Base-by-base conservation (phyloP, 2,888 invertebrate species). In the Pomacea canaliculata region DNA sequence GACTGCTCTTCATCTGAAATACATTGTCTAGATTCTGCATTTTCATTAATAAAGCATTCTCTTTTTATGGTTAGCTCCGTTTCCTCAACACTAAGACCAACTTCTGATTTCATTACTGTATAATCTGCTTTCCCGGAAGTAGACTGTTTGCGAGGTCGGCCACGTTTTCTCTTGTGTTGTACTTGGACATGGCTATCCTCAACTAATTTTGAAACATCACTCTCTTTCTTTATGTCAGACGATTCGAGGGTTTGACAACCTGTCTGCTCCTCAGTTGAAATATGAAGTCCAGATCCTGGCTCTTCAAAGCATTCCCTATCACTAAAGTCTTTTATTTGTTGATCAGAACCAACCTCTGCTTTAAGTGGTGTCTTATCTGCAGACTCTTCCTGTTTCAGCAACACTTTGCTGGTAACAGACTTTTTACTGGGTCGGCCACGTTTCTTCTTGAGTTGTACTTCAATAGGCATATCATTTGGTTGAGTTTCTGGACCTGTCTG, bases 381-480 rank as follows among this genome's bases (percentile, higher is more conserved):
- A 59, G 66, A 46, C n/a, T 59, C 19, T 63, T 63, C 49, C 18
- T 60, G 27, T 27, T 23, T 63, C 51, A 56, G 10, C 16, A 16
- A 8, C 10, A 56, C 16, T 56, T n/a, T 4, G 12, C 37, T 46
- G 1, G 19, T 12, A 19, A 13, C 48, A 46, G 68, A 68, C 23
- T 51, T 62, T 65, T 71, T 73, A 18, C 46, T 56, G 19, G 73
- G 73, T 13, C 73, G 68, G 16, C 68, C 69, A 48, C 73, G 73
- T 60, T 46, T 74, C 37, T 49, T 74, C 67, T 27, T 48, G 0
- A 51, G 73, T 68, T 56, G 51, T 16, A 56, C 2, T 10, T 56
- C 51, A 56, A 56, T 8, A 56, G 10, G 51, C 16, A 16, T 56
- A 16, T 56, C 51, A 56, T 56, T 16, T 56, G 51, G 16, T 4